These are phyloP conservation scores for Sorex maritimensis DNA, from an alignment of 2,797 vertebrate genomes.

Conservation along the genomic window DNA sequence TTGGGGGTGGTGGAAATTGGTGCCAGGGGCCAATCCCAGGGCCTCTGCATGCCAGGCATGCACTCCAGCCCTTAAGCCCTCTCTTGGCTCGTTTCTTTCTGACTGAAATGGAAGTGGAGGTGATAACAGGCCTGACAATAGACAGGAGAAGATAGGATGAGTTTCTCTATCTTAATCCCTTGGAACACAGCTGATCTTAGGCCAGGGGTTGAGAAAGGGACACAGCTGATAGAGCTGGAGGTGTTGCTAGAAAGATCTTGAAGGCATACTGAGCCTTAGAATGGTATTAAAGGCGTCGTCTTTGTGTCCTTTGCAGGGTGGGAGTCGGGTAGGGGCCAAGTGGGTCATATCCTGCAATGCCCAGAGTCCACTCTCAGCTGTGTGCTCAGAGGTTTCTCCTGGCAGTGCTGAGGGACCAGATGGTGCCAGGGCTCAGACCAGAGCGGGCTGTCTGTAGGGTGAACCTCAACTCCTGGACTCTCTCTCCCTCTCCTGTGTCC, in stretches of 20 bases:
- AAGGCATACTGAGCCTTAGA: not conserved
- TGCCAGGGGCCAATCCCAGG: no score
- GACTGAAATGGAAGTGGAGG: not conserved
- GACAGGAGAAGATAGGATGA: not conserved
- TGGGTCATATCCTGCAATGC: not conserved
- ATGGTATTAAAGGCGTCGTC: not conserved
- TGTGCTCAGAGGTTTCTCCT: not conserved
- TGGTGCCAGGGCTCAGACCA: no score
- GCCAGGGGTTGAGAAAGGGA: not conserved
- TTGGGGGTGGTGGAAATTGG: no score
- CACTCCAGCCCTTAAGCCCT: not conserved
- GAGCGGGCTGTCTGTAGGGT: no score
- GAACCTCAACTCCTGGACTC: no score
- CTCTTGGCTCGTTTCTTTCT: not conserved
- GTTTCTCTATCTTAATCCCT: not conserved
- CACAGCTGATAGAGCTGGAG: not conserved
- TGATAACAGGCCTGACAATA: not conserved
- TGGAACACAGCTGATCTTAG: not conserved
- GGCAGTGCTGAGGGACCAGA: no score
- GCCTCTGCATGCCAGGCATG: no score
- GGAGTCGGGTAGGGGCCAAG: not conserved
- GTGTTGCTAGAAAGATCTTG: not conserved
- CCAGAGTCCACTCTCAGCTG: not conserved
- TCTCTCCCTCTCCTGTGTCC: no score
- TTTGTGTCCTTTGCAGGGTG: not conserved